Percentiles rank a stretch among this genome's conserved stretches.
Evolutionary conservation across 2,888 invertebrate species (phyloP).

Genomic region (Acanthacorydalis orientalis): DNA sequence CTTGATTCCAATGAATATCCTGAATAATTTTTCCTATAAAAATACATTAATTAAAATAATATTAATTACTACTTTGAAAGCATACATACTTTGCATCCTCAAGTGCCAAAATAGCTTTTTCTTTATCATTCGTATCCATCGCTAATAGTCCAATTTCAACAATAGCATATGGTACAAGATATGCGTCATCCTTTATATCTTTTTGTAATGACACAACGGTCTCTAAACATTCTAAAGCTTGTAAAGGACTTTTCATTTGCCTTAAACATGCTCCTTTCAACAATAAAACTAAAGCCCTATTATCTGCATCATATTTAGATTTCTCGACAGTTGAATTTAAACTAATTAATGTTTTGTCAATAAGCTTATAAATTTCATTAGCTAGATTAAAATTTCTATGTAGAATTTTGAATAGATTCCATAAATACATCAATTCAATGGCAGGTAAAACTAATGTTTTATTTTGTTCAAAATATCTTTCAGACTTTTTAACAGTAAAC

Average conservation of each 20-base stretch:
- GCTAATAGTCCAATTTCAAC: conserved; percentile 74
- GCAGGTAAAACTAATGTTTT: conserved; percentile 62
- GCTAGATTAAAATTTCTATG: conserved; percentile 48
- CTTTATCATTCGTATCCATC: conserved; percentile 46
- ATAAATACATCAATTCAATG: conserved; percentile 76
- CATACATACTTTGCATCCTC: conserved; percentile 64
- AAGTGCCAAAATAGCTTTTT: conserved; percentile 51
- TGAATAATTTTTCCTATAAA: conserved; percentile 67
- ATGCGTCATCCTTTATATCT: conserved; percentile 64
- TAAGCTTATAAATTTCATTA: conserved; percentile 42
- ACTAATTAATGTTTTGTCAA: conserved; percentile 31
- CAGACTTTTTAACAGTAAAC: conserved; percentile 75
- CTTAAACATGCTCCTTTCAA: conserved; percentile 71
- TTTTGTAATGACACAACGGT: conserved; percentile 45
- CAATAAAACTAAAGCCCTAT: conserved; percentile 55
- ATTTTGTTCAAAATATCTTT: conserved; percentile 59
- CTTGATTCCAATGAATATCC: conserved; percentile 78
- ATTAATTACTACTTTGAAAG: conserved; percentile 1
- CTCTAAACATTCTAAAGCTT: conserved; percentile 59
- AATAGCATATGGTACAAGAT: conserved; percentile 69
- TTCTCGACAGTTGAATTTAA: conserved; percentile 17
- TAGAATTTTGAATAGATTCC: conserved; percentile 80
- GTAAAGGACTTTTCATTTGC: conserved; percentile 57
- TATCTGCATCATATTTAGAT: conserved; percentile 45
- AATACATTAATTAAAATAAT: background rate